Base-by-base conservation (phyloP, 1,140 invertebrate genomes). In the Telenomus remus region DNA sequence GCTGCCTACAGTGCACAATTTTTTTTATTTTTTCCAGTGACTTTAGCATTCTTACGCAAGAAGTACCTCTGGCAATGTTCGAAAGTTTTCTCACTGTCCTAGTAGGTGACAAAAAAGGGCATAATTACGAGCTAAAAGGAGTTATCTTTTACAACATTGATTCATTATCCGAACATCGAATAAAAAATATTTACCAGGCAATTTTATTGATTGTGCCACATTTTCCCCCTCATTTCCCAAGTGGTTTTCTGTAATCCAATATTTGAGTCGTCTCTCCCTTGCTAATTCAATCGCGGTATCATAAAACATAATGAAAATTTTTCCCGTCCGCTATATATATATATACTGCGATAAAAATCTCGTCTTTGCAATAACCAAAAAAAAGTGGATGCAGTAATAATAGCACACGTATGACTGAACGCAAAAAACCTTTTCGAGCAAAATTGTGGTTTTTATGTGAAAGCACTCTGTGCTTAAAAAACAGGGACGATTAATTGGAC, bases 271-370 rank as follows among this genome's bases (percentile, higher is more conserved):
- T 70, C 51, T 16, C 34, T 27, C 19, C 19, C 19, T 27, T 15
- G 34, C 19, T 61, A 54, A 69, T 59, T 59, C 54, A 59, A 56
- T 63, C 68, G 37, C n/a, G 37, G 47, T 50, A 61, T 43, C 47
- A 37, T 47, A 64, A 72, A 72, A 43, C 60, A 64, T 64, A 64
- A 72, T 72, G 54, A 59, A 57, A 72, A 27, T 27, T 71, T 72
- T 64, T 48, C 64, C 51, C 46, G 48, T 51, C 35, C 49, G 34
- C 11, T 16, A n/a, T n/a, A n/a, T n/a, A n/a, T n/a, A n/a, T n/a
- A n/a, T n/a, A n/a, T n/a, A n/a, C 35, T 59, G 27, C 43, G 35
- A 64, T 59, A 64, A 72, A 72, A 72, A 72, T 70, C 57, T 55
- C 60, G 56, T 70, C 66, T 19, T 55, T 49, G 46, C 55, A 70